These are phyloP conservation scores for Ceratosolen solmsi DNA, from an alignment of 1,140 invertebrate species.

Conservation along the genomic window DNA sequence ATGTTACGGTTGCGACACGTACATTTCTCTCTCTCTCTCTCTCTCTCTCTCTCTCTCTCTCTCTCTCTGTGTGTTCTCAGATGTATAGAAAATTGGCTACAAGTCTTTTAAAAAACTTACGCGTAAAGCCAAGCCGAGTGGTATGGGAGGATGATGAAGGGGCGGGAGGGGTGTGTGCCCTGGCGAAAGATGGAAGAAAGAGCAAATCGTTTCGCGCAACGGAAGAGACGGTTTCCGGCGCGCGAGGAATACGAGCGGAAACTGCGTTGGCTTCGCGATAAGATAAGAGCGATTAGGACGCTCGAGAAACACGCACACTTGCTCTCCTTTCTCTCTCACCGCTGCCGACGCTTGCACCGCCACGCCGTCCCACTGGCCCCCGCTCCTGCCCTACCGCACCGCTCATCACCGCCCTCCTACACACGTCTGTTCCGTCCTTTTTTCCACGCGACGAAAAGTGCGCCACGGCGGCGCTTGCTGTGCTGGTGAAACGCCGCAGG, in stretches of 20 bases:
- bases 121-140: not conserved
- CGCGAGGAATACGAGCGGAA: constrained; percentile 40
- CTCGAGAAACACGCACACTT: not conserved
- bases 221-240: constrained; percentile 43
- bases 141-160: not conserved
- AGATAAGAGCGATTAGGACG: constrained; percentile 48
- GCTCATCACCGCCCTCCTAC: too few relatives aligned
- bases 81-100: not conserved
- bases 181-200: not conserved
- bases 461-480: too few relatives aligned
- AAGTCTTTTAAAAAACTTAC: not conserved
- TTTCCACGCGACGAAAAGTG: constrained; percentile 34
- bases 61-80: too few relatives aligned
- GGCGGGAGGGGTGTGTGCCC: too few relatives aligned
- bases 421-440: constrained; percentile 58
- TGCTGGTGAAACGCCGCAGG: too few relatives aligned
- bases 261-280: constrained; percentile 51
- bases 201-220: not conserved
- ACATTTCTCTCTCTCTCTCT: not conserved
- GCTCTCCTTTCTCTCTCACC: not conserved
- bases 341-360: not conserved
- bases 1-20: not conserved
- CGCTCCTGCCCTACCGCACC: not conserved
- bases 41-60: too few relatives aligned
- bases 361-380: not conserved